Evolutionary conservation across 2,113 vertebrate genomes (phyloP).

Genomic region (Corapipo altera): DNA sequence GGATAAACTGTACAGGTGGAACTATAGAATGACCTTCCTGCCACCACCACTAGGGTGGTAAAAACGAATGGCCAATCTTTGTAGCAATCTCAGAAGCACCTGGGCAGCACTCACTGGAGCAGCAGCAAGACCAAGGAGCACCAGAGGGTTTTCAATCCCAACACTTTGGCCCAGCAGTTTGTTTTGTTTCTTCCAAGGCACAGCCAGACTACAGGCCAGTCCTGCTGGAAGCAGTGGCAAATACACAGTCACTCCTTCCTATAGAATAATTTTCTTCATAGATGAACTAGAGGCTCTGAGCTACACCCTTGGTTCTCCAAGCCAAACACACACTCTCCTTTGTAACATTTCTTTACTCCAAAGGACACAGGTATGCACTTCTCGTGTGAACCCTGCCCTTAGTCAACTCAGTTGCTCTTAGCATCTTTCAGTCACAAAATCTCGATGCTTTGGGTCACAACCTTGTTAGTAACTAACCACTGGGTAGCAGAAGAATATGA

Average conservation of each 20-base stretch:
- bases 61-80: neutral
- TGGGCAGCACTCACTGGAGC: neutral
- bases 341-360: neutral
- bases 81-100: neutral
- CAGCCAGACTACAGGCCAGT: neutral
- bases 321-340: neutral
- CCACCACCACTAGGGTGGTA: neutral
- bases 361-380: neutral
- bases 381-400: neutral
- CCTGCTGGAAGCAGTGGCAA: neutral
- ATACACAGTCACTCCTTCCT: neutral
- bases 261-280: neutral
- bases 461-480: neutral
- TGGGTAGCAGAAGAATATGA: neutral
- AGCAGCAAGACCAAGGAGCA: neutral
- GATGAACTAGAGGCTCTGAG: neutral
- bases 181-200: neutral
- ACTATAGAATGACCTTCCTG: neutral
- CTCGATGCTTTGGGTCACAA: neutral
- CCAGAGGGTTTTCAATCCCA: neutral
- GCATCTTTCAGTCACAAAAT: neutral
- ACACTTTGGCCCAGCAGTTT: neutral
- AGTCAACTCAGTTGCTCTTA: neutral
- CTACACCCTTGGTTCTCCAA: neutral
- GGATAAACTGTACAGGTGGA: neutral